phyloP scores from a whole-genome alignment of 2,888 invertebrate genomes.

The Gonocerus acuteangulatus region DNA sequence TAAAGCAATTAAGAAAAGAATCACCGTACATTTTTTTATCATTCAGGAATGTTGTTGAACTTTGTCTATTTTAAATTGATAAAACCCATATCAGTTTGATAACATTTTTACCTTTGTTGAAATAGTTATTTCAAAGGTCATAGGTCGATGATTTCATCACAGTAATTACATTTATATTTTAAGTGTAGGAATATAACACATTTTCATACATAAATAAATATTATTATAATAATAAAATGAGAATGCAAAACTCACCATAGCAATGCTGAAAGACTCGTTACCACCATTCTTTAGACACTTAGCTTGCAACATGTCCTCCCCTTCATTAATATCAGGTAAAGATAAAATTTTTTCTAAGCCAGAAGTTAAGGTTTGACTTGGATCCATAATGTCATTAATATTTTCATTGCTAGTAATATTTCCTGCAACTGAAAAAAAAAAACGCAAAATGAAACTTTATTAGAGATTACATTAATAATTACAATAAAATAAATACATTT shows the following conservation, averaged over 20 bases:
- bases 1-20: background rate
- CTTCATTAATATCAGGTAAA: constrained; percentile 36
- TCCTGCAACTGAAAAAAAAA: no score
- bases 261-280: constrained; percentile 35
- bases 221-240: no score
- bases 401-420: no score
- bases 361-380: background rate
- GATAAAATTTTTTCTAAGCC: background rate
- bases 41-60: constrained; percentile 1
- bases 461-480: no score
- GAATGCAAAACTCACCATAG: constrained; percentile 35
- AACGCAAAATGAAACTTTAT: no score
- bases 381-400: no score
- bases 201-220: no score
- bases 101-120: constrained; percentile 12
- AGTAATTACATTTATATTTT: no score
- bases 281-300: constrained; percentile 36
- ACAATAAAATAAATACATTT: no score
- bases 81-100: background rate
- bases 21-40: no score
- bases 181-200: no score
- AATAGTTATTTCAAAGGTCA: background rate
- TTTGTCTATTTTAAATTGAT: constrained; percentile 2
- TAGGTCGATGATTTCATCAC: background rate
- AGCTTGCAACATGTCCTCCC: constrained; percentile 36